Percentiles rank a stretch among this genome's conserved stretches.
These are phyloP conservation scores for Tethya wilhelma DNA, from an alignment of 37 sponge, comb jelly and placozoan genomes.

Conservation along the genomic window DNA sequence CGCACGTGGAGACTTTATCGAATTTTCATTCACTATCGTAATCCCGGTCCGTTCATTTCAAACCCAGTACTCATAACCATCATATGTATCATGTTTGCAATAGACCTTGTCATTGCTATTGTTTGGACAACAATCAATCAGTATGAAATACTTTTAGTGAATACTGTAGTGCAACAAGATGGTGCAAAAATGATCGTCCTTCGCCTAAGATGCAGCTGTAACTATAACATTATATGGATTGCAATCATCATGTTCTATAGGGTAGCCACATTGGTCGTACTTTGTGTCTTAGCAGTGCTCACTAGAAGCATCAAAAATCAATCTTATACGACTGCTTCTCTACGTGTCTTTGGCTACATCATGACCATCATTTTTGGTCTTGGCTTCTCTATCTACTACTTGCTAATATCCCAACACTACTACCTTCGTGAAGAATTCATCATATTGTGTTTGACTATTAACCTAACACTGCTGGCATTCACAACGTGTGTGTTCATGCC, in stretches of 20 bases:
- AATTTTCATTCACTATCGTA: constrained; percentile 14
- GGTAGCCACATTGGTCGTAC: neutral
- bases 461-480: neutral
- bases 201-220: neutral
- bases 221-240: neutral
- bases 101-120: neutral
- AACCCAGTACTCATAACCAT: neutral
- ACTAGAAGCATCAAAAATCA: neutral
- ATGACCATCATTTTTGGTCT: constrained; percentile 2
- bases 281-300: neutral
- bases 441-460: neutral
- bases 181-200: too few species aligned
- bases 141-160: neutral
- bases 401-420: neutral
- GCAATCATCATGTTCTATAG: neutral
- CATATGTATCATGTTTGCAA: neutral
- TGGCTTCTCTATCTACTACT: neutral
- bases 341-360: neutral
- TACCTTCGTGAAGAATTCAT: neutral
- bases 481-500: neutral
- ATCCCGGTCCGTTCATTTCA: constrained; percentile 21
- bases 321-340: neutral
- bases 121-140: constrained; percentile 2
- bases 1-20: constrained; percentile 25
- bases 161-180: neutral